Evolutionary conservation across 2,113 vertebrate species (phyloP).

Genomic region (Zosterops hypoxanthus): DNA sequence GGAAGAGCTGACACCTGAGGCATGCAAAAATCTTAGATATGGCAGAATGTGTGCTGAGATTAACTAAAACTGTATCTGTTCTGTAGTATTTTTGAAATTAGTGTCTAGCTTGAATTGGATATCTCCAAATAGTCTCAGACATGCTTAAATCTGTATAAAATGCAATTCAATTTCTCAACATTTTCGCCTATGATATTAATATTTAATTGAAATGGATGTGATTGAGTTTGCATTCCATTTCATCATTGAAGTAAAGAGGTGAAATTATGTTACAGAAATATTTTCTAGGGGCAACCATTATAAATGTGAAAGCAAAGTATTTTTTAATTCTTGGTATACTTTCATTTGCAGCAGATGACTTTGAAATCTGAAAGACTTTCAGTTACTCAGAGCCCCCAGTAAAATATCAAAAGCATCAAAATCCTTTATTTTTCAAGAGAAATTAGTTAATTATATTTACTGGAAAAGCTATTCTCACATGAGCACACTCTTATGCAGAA

Average conservation of each 20-base stretch:
- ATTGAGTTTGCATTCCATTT: background rate
- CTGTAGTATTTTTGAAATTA: background rate
- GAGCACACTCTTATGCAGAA: background rate
- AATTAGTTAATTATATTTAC: background rate
- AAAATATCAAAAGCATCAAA: background rate
- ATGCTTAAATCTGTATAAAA: background rate
- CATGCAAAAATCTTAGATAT: background rate
- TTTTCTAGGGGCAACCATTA: background rate
- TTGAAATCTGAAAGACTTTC: background rate
- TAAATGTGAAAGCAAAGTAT: background rate
- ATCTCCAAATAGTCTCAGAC: background rate
- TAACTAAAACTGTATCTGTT: background rate
- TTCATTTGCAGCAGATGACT: background rate
- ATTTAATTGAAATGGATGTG: background rate
- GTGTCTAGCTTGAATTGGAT: background rate
- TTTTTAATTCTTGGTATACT: background rate
- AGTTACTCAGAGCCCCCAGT: background rate
- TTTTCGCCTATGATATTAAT: background rate
- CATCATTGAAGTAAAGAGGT: background rate
- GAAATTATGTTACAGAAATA: background rate
- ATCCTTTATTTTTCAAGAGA: background rate
- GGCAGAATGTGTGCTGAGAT: background rate
- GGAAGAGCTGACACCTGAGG: background rate
- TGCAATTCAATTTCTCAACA: background rate
- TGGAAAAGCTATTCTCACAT: background rate